These are phyloP conservation scores for Vicugna pacos DNA, from an alignment of 2,113 vertebrate species.

Conservation along the genomic window DNA sequence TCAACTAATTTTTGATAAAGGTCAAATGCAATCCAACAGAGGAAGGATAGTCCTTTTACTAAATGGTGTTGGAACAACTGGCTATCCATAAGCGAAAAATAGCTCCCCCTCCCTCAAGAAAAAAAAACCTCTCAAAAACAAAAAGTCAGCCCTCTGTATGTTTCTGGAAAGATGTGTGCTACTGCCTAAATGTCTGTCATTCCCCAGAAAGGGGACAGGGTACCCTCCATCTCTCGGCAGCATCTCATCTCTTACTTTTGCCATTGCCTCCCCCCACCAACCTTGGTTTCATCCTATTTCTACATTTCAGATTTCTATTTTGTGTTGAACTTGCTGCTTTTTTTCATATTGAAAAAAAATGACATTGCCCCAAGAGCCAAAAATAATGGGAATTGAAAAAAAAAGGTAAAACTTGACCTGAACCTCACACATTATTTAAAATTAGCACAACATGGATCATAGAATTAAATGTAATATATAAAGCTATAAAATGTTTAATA, in stretches of 20 bases:
- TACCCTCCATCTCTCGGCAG: not conserved
- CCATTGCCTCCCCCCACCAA: not conserved
- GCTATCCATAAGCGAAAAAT: not conserved
- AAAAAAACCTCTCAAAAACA: not conserved
- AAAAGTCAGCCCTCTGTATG: not conserved
- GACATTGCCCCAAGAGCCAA: slow-evolving; percentile 71
- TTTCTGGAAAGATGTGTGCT: not conserved
- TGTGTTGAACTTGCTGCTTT: slow-evolving; percentile 20
- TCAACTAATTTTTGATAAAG: not conserved
- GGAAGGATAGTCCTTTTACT: not conserved
- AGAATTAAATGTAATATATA: not conserved
- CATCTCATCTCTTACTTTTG: not conserved
- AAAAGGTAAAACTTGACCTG: not conserved
- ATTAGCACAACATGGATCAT: not conserved
- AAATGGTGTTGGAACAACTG: not conserved
- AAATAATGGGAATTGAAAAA: slow-evolving; percentile 78
- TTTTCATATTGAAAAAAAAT: slow-evolving; percentile 87
- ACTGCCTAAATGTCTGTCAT: not conserved
- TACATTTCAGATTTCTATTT: not conserved
- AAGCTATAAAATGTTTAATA: not conserved
- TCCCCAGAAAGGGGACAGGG: not conserved
- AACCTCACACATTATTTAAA: not conserved
- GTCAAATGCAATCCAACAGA: not conserved
- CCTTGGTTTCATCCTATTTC: not conserved
- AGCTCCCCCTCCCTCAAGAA: not conserved